These are phyloP conservation scores for Tachysurus fulvidraco DNA, from an alignment of 2,113 vertebrate genomes.

Conservation along the genomic window DNA sequence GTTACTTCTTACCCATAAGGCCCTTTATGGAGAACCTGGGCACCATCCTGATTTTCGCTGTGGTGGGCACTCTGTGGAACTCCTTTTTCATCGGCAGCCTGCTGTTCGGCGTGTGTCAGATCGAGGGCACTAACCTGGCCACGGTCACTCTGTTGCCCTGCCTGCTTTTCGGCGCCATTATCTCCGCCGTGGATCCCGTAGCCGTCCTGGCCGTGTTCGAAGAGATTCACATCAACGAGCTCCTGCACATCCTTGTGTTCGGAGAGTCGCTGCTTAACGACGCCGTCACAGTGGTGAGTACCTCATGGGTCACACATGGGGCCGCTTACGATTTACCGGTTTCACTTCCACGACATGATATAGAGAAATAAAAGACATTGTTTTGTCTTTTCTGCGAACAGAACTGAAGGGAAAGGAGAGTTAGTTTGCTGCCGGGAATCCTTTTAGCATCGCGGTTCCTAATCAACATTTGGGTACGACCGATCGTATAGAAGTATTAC, in stretches of 20 bases:
- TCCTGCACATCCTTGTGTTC: conserved; percentile 95
- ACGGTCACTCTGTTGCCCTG: conserved; percentile 83
- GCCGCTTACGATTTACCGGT: not conserved
- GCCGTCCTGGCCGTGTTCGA: conserved; percentile 96
- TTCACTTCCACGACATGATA: not conserved
- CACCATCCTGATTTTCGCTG: conserved; percentile 96
- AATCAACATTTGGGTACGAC: not conserved
- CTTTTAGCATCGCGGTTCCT: too few species aligned
- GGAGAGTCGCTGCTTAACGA: conserved; percentile 97
- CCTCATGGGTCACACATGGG: not conserved
- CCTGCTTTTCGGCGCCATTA: conserved; percentile 91
- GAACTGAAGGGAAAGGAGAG: not conserved
- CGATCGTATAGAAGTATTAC: not conserved
- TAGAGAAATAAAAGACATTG: not conserved
- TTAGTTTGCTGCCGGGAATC: not conserved
- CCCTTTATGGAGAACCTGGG: conserved; percentile 96
- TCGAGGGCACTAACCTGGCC: conserved; percentile 68
- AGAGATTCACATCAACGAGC: conserved; percentile 98
- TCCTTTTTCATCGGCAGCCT: conserved; percentile 90
- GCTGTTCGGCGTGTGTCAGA: conserved; percentile 85
- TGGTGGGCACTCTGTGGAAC: conserved; percentile 95
- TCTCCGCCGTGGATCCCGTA: conserved; percentile 95
- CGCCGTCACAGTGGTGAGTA: conserved; percentile 92
- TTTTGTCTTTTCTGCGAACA: not conserved
- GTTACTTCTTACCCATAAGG: conserved; percentile 95